These are phyloP conservation scores for Biston stratarius DNA, from an alignment of 2,888 invertebrate genomes.

Conservation along the genomic window DNA sequence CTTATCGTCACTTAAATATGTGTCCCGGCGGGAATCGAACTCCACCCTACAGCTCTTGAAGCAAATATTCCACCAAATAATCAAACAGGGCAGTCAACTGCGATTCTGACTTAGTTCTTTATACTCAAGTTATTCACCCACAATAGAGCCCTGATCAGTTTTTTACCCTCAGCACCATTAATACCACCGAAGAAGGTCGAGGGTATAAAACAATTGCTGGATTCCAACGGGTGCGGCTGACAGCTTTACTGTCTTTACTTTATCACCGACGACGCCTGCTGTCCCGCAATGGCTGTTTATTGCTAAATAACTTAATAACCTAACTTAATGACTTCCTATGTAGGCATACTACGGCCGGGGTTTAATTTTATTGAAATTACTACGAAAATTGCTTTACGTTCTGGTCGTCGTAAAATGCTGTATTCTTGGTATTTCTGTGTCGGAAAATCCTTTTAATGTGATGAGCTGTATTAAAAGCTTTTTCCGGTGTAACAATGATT, in stretches of 20 bases:
- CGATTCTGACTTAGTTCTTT: too few species aligned
- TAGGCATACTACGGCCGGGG: constrained; percentile 28
- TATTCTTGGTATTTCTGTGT: not conserved
- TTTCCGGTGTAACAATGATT: not conserved
- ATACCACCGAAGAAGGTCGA: constrained; percentile 31
- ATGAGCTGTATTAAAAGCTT: not conserved
- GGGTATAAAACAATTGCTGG: constrained; percentile 37
- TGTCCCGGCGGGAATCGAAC: too few species aligned
- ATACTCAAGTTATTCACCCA: constrained; percentile 9
- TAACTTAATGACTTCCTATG: constrained; percentile 37
- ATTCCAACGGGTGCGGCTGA: constrained; percentile 50
- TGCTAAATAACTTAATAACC: constrained; percentile 44
- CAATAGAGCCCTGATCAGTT: constrained; percentile 25
- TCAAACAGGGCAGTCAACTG: too few species aligned
- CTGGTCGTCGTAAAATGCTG: not conserved
- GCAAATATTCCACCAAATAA: too few species aligned
- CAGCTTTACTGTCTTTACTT: constrained; percentile 53
- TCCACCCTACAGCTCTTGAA: too few species aligned
- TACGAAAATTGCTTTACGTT: constrained; percentile 27
- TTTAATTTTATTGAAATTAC: constrained; percentile 35
- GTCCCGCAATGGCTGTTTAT: constrained; percentile 44
- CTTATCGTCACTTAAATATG: too few species aligned
- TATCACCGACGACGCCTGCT: constrained; percentile 38
- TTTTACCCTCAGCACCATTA: constrained; percentile 28
- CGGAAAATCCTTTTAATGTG: constrained; percentile 2